Evolutionary conservation across 2,888 invertebrate genomes (phyloP).

Genomic region (Drosophila seclusa): DNA sequence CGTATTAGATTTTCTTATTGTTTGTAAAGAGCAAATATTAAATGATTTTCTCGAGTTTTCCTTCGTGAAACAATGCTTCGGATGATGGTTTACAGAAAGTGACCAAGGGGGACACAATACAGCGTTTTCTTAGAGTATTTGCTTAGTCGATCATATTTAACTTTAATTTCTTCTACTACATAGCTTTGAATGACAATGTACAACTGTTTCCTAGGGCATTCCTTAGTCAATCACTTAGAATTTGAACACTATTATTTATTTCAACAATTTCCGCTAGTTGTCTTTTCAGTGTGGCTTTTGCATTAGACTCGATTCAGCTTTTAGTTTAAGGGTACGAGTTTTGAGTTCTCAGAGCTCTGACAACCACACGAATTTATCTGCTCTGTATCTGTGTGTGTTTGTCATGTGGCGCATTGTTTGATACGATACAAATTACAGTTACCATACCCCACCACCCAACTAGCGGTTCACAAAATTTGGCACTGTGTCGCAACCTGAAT

Average conservation of each 20-base stretch:
- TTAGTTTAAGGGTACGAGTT: constrained; percentile 19
- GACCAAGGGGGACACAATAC: background rate
- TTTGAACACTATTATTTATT: constrained; percentile 48
- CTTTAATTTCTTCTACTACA: background rate
- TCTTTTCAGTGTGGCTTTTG: constrained; percentile 57
- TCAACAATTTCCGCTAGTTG: constrained; percentile 60
- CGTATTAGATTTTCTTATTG: background rate
- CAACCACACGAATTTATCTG: constrained; percentile 49
- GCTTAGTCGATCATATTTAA: background rate
- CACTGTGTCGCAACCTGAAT: constrained; percentile 70
- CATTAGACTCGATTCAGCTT: constrained; percentile 64
- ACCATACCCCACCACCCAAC: background rate
- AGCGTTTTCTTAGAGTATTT: background rate
- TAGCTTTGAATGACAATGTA: background rate
- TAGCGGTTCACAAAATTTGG: constrained; percentile 54
- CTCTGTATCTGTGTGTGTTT: constrained; percentile 17
- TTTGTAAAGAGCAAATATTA: background rate
- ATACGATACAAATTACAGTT: constrained; percentile 59
- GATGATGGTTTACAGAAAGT: background rate
- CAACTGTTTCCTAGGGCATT: background rate
- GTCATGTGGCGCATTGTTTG: constrained; percentile 72
- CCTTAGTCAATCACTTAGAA: background rate
- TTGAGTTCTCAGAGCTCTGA: constrained; percentile 23
- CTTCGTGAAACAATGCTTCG: background rate
- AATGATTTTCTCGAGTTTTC: background rate